Conservation (phyloP, 2,113 vertebrate species). For the Pseudorasbora parva region DNA sequence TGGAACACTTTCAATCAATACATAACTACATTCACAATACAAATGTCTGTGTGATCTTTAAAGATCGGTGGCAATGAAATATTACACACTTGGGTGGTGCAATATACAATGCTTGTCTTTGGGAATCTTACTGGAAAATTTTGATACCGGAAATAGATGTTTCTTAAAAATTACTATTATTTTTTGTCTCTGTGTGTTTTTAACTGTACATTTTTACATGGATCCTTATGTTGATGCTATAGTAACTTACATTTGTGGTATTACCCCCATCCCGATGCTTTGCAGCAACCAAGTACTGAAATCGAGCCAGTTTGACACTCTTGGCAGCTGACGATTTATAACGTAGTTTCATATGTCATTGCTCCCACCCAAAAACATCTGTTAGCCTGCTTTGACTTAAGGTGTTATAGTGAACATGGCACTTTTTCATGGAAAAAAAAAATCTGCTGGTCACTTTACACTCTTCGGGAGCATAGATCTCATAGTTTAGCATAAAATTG, state of each 20-base stretch:
- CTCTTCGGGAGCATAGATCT: slow-evolving; percentile 4
- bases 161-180: not conserved
- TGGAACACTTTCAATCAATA: slow-evolving; percentile 57
- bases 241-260: slow-evolving; percentile 18
- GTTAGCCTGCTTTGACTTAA: slow-evolving; percentile 30
- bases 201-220: slow-evolving; percentile 35
- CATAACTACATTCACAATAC: slow-evolving; percentile 55
- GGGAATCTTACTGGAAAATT: slow-evolving; percentile 48
- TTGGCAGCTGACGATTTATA: slow-evolving; percentile 22
- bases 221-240: slow-evolving; percentile 37
- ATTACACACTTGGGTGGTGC: slow-evolving; percentile 30
- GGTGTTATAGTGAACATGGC: slow-evolving; percentile 41
- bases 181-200: not conserved
- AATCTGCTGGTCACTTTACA: slow-evolving; percentile 28
- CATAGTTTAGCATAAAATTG: not conserved
- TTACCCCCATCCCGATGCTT: not conserved
- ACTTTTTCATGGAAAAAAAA: slow-evolving; percentile 40
- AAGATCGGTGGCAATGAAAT: slow-evolving; percentile 35
- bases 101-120: slow-evolving; percentile 53
- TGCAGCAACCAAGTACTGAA: slow-evolving; percentile 17
- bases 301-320: slow-evolving; percentile 1
- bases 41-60: slow-evolving; percentile 38
- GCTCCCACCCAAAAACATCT: slow-evolving; percentile 34
- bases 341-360: not conserved
- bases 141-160: slow-evolving; percentile 14